phyloP scores from a whole-genome alignment of 1,140 invertebrate species.

The Calosoma granatense region DNA sequence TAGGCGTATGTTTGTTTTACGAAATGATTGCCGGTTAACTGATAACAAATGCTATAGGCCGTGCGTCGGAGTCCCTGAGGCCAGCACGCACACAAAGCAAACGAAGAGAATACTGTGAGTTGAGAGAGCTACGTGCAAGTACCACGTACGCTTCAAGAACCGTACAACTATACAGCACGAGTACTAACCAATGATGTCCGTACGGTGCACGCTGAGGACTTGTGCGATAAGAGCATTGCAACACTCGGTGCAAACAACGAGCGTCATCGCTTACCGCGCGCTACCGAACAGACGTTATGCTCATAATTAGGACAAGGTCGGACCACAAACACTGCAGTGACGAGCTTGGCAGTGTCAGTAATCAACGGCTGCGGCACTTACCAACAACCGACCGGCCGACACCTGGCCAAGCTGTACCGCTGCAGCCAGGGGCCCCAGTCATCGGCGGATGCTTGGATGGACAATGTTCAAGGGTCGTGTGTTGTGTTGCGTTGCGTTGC shows the following conservation, averaged over 20 bases:
- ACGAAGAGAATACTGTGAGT: too few species aligned
- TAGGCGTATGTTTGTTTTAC: too few species aligned
- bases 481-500: background rate
- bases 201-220: background rate
- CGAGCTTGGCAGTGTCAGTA: background rate
- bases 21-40: background rate
- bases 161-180: too few species aligned
- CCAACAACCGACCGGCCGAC: background rate
- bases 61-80: background rate
- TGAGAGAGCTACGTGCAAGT: too few species aligned
- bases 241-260: background rate
- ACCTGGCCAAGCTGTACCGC: background rate
- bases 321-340: background rate
- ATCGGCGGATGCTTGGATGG: background rate
- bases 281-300: background rate
- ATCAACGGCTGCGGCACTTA: background rate
- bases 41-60: background rate
- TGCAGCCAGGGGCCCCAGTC: background rate
- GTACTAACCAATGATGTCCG: too few species aligned
- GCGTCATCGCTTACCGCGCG: background rate
- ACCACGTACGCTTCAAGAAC: too few species aligned
- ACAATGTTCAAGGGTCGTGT: background rate
- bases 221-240: background rate
- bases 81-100: too few species aligned
- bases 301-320: slow-evolving; percentile 7